phyloP scores from a whole-genome alignment of 2,113 vertebrate species.

The Orycteropus afer region DNA sequence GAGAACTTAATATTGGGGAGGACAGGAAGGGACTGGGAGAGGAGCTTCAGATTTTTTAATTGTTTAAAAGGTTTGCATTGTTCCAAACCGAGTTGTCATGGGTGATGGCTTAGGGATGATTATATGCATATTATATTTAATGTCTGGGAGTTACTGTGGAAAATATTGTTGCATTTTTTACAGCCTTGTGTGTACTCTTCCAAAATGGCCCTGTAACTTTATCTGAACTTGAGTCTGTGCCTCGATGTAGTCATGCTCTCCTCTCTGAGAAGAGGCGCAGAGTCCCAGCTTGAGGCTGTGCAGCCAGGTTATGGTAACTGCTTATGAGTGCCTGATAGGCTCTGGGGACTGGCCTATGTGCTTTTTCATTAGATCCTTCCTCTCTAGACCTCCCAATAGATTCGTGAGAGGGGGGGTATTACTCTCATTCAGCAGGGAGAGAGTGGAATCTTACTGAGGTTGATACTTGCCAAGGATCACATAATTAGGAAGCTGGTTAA shows the following conservation, averaged over 20 bases:
- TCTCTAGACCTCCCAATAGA: not conserved
- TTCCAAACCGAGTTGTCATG: conserved; percentile 80
- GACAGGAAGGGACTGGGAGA: not conserved
- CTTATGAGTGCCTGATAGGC: not conserved
- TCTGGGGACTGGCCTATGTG: not conserved
- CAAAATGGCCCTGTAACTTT: conserved; percentile 63
- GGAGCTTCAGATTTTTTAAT: conserved; percentile 66
- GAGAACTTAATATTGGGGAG: not conserved
- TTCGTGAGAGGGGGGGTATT: not conserved
- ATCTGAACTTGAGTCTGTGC: conserved; percentile 62
- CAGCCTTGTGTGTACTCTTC: conserved; percentile 63
- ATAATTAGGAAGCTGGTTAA: not conserved
- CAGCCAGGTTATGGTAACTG: not conserved
- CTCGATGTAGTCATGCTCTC: conserved; percentile 37
- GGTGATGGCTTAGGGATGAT: conserved; percentile 76
- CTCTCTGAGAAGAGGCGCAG: not conserved
- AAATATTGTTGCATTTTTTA: conserved; percentile 79
- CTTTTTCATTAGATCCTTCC: not conserved
- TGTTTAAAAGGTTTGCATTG: conserved; percentile 79
- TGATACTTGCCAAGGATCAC: not conserved
- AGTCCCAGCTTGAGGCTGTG: not conserved
- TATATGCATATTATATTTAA: conserved; percentile 77
- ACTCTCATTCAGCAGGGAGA: not conserved
- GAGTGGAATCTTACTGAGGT: not conserved
- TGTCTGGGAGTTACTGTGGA: conserved; percentile 83